Evolutionary conservation across 2,113 vertebrate genomes (phyloP).

Genomic region (Aptenodytes patagonicus): DNA sequence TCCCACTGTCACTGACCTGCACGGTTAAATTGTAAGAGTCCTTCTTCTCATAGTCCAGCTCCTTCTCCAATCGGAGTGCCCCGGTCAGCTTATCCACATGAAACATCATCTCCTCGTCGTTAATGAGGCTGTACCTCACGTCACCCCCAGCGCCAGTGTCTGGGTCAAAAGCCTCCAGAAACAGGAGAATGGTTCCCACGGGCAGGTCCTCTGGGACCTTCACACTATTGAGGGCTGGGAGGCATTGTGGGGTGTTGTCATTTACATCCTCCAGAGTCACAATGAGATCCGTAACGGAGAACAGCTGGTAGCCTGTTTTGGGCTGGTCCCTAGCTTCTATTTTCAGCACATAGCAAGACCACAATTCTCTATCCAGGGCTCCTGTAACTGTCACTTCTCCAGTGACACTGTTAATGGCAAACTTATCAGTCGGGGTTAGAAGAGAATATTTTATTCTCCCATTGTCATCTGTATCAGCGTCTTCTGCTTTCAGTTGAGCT

Average conservation of each 20-base stretch:
- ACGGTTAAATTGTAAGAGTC: constrained; percentile 87
- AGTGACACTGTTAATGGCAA: constrained; percentile 82
- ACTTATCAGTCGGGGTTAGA: constrained; percentile 82
- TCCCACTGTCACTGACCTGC: constrained; percentile 86
- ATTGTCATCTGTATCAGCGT: constrained; percentile 82
- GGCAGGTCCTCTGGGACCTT: constrained; percentile 91
- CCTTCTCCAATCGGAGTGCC: constrained; percentile 83
- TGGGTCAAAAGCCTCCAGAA: constrained; percentile 88
- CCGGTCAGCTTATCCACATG: constrained; percentile 81
- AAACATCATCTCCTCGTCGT: constrained; percentile 80
- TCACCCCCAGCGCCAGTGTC: constrained; percentile 84
- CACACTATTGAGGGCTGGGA: constrained; percentile 78
- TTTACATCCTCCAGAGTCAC: constrained; percentile 89
- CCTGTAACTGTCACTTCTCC: constrained; percentile 84
- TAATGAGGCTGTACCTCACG: constrained; percentile 84
- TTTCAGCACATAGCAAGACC: constrained; percentile 79
- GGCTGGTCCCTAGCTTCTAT: constrained; percentile 89
- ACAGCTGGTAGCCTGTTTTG: constrained; percentile 77
- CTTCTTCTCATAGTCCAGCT: constrained; percentile 89
- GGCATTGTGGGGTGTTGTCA: constrained; percentile 90
- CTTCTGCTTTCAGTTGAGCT: constrained; percentile 79
- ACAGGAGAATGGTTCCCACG: constrained; percentile 81
- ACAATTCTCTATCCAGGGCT: constrained; percentile 84
- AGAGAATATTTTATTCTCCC: constrained; percentile 83
- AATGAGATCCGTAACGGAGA: constrained; percentile 78